Percentiles rank a stretch among this genome's conserved stretches.
Conservation (phyloP, 2,888 invertebrate species). For the Perizoma flavofasciatum region DNA sequence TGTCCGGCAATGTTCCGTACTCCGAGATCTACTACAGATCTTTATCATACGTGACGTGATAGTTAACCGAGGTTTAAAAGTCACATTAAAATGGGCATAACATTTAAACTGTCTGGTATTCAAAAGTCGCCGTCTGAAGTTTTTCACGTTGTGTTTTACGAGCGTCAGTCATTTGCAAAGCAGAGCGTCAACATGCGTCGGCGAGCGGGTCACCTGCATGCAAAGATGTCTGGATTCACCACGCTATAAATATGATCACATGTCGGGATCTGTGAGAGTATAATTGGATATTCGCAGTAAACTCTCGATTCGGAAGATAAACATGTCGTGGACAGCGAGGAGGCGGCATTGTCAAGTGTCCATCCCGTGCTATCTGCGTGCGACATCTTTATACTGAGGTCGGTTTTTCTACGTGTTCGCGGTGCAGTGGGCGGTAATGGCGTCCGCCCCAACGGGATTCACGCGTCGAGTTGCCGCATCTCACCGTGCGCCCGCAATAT, state of each 20-base stretch:
- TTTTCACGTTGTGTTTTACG: slow-evolving; percentile 58
- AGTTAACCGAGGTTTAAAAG: slow-evolving; percentile 62
- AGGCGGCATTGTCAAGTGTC: slow-evolving; percentile 69
- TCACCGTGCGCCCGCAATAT: slow-evolving; percentile 79
- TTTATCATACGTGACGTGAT: slow-evolving; percentile 52
- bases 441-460: slow-evolving; percentile 80
- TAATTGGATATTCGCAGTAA: slow-evolving; percentile 72
- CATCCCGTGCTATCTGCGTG: slow-evolving; percentile 70
- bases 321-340: slow-evolving; percentile 55
- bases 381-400: slow-evolving; percentile 75
- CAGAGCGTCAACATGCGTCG: slow-evolving; percentile 32
- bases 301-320: slow-evolving; percentile 62
- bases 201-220: slow-evolving; percentile 56
- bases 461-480: slow-evolving; percentile 72
- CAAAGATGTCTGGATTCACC: slow-evolving; percentile 54
- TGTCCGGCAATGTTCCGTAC: slow-evolving; percentile 46
- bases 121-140: slow-evolving; percentile 57
- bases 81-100: slow-evolving; percentile 66
- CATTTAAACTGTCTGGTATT: slow-evolving; percentile 55
- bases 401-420: slow-evolving; percentile 77
- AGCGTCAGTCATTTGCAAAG: slow-evolving; percentile 54
- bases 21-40: slow-evolving; percentile 45
- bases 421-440: slow-evolving; percentile 78
- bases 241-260: slow-evolving; percentile 57
- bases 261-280: slow-evolving; percentile 61